Percentiles rank a stretch among this genome's conserved stretches.
Conservation (phyloP, 2,888 invertebrate genomes). For the Lasioglossum oenotherae region DNA sequence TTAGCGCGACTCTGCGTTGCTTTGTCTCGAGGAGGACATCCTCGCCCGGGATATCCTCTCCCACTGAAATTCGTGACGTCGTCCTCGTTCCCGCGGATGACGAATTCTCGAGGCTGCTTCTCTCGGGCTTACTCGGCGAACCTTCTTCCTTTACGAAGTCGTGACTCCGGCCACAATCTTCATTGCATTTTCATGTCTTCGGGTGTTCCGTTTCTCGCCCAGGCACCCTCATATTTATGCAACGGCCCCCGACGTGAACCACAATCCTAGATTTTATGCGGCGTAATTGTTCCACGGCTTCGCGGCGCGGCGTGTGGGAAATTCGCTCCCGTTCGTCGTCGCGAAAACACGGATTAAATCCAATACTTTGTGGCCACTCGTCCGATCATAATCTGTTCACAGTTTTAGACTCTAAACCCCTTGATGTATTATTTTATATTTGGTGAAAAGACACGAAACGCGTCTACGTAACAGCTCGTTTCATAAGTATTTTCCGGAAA, state of each 20-base stretch:
- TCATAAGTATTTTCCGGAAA: too few relatives aligned
- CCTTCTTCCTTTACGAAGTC: slow-evolving; percentile 17
- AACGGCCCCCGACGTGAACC: slow-evolving; percentile 47
- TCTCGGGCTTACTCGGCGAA: slow-evolving; percentile 12
- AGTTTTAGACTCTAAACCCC: neutral
- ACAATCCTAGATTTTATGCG: slow-evolving; percentile 59
- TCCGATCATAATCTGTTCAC: neutral
- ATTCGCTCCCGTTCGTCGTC: neutral
- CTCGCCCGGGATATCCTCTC: neutral
- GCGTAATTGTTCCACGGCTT: slow-evolving; percentile 47
- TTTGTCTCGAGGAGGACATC: neutral
- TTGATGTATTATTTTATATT: neutral
- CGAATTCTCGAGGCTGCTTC: slow-evolving; percentile 54
- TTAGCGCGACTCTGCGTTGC: slow-evolving; percentile 16
- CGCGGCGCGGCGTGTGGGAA: neutral
- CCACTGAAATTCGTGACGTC: slow-evolving; percentile 41
- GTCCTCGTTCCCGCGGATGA: slow-evolving; percentile 35
- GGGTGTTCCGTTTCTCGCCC: slow-evolving; percentile 37
- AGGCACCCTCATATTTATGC: slow-evolving; percentile 59
- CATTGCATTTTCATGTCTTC: slow-evolving; percentile 63
- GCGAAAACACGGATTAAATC: neutral
- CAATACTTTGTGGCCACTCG: neutral
- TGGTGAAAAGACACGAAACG: neutral
- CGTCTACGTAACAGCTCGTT: too few relatives aligned
- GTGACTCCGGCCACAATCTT: slow-evolving; percentile 34